Percentiles rank a stretch among this genome's conserved stretches.
Conservation (phyloP, 2,888 invertebrate species). For the Lissocephala sabroskyi region DNA sequence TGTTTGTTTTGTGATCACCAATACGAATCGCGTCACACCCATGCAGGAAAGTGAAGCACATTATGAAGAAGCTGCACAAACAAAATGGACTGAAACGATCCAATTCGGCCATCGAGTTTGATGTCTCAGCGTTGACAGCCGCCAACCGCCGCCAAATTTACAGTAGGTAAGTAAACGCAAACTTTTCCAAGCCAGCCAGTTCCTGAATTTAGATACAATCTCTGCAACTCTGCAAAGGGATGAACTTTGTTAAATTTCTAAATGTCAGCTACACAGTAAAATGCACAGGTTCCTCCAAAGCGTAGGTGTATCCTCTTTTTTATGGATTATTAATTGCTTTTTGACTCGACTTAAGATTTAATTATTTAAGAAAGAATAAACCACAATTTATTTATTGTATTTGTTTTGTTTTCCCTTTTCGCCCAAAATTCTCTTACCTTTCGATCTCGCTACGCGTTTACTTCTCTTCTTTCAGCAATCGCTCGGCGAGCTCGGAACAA, state of each 20-base stretch:
- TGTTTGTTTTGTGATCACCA: too few species aligned
- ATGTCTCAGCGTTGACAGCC: slow-evolving; percentile 77
- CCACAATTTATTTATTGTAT: neutral
- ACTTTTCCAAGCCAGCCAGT: too few species aligned
- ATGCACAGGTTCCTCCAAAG: slow-evolving; percentile 45
- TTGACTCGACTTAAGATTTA: slow-evolving; percentile 13
- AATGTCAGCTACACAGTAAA: slow-evolving; percentile 13
- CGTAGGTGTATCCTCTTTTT: slow-evolving; percentile 8
- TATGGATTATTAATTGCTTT: slow-evolving; percentile 31
- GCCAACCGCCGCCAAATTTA: slow-evolving; percentile 79
- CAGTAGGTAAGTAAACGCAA: slow-evolving; percentile 72
- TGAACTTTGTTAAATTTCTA: too few species aligned
- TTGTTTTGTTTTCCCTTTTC: too few species aligned
- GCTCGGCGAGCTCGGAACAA: slow-evolving; percentile 78
- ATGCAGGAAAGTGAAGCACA: slow-evolving; percentile 72
- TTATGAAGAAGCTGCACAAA: slow-evolving; percentile 73
- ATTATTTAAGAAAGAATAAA: slow-evolving; percentile 5
- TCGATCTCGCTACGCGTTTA: neutral
- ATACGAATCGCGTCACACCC: neutral
- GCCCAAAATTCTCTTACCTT: too few species aligned
- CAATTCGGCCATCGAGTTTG: slow-evolving; percentile 80
- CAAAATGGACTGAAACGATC: slow-evolving; percentile 76
- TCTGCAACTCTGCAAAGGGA: too few species aligned
- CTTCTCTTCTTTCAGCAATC: slow-evolving; percentile 68
- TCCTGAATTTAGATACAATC: slow-evolving; percentile 3